A percentile compares a stretch with the other conserved stretches of the same genome.
phyloP scores from a whole-genome alignment of 2,888 invertebrate genomes.

The Drosophila melanosoma region DNA sequence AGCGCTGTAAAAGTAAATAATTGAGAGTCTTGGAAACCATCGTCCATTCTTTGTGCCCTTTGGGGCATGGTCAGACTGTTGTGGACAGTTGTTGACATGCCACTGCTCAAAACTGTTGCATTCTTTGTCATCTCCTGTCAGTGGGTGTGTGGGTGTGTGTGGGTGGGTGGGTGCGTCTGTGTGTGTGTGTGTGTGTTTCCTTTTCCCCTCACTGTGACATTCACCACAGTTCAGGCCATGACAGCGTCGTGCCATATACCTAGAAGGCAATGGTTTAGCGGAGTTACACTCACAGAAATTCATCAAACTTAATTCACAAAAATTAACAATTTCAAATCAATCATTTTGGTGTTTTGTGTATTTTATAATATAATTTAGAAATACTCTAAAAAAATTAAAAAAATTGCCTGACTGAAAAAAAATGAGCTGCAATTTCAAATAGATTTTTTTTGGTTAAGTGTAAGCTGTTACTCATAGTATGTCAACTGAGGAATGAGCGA shows the following conservation, averaged over 20 bases:
- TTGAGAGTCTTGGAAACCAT: slow-evolving; percentile 11
- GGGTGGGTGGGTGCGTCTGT: not conserved
- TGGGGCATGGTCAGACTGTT: slow-evolving; percentile 38
- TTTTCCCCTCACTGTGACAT: slow-evolving; percentile 78
- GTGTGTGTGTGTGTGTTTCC: slow-evolving; percentile 36
- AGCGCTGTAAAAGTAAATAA: not conserved
- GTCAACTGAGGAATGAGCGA: slow-evolving; percentile 46
- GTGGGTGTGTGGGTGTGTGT: not conserved
- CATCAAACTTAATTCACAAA: too few relatives aligned
- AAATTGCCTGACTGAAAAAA: not conserved
- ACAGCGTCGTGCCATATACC: slow-evolving; percentile 30
- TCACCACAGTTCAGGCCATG: slow-evolving; percentile 66
- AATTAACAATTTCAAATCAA: not conserved
- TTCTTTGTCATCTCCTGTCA: slow-evolving; percentile 37
- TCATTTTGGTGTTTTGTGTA: not conserved
- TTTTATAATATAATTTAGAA: not conserved
- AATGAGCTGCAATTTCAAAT: not conserved
- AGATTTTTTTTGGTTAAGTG: not conserved
- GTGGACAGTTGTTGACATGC: slow-evolving; percentile 57
- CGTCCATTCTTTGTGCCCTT: not conserved
- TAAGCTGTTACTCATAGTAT: slow-evolving; percentile 62
- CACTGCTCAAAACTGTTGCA: slow-evolving; percentile 72
- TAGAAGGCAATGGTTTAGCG: not conserved
- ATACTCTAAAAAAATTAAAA: not conserved
- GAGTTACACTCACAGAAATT: not conserved